phyloP scores from a whole-genome alignment of 1,140 invertebrate species.

The Leptinotarsa defecta region DNA sequence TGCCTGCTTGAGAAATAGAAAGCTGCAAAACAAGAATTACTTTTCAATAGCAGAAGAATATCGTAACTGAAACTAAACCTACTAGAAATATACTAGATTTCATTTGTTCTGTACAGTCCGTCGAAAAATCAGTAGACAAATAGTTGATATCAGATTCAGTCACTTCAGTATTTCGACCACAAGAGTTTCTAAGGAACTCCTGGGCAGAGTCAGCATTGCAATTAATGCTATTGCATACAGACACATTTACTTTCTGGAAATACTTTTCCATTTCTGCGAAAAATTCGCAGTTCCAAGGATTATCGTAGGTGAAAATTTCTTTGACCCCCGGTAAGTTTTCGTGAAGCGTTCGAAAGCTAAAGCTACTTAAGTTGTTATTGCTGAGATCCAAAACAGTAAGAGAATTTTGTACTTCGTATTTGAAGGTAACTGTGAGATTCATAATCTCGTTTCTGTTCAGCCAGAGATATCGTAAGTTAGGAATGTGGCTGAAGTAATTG shows the following conservation, averaged over 20 bases:
- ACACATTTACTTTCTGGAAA: slow-evolving; percentile 40
- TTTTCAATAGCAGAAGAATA: background rate
- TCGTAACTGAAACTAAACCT: background rate
- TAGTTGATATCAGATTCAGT: background rate
- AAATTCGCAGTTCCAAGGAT: slow-evolving; percentile 48
- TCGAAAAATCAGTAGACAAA: background rate
- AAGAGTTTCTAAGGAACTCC: background rate
- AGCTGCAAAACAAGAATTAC: background rate
- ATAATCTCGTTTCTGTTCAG: slow-evolving; percentile 46
- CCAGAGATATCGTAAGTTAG: slow-evolving; percentile 48
- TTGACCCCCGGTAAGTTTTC: slow-evolving; percentile 48
- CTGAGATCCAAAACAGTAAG: slow-evolving; percentile 45
- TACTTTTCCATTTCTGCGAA: slow-evolving; percentile 46
- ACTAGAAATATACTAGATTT: background rate
- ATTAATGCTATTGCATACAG: slow-evolving; percentile 40
- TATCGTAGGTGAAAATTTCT: slow-evolving; percentile 45
- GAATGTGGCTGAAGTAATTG: slow-evolving; percentile 43
- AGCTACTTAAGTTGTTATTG: slow-evolving; percentile 43
- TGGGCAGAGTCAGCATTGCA: slow-evolving; percentile 27
- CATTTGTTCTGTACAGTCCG: background rate
- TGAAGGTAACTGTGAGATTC: slow-evolving; percentile 43
- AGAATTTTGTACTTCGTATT: slow-evolving; percentile 42
- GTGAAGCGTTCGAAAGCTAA: slow-evolving; percentile 45
- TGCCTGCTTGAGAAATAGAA: background rate
- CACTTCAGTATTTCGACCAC: background rate